Conservation (phyloP, 2,797 vertebrate genomes). For the Scleropages formosus region DNA sequence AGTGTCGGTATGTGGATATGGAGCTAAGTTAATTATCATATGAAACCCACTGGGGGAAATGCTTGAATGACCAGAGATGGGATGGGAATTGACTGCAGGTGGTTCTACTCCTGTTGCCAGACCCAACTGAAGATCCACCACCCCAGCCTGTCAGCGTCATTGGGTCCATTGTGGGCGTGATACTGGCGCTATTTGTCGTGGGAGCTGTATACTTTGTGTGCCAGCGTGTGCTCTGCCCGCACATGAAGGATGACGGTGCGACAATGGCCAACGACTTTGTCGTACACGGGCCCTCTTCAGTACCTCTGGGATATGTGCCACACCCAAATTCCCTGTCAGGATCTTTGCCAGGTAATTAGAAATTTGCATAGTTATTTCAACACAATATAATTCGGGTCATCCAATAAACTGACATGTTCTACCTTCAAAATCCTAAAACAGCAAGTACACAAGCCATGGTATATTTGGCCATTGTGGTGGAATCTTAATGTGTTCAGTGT, state of each 20-base stretch:
- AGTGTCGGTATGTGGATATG: no score
- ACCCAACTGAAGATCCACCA: constrained; percentile 86
- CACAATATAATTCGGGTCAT: neutral
- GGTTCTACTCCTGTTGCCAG: constrained; percentile 53
- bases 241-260: constrained; percentile 93
- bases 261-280: constrained; percentile 92
- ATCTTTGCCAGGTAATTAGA: constrained; percentile 83
- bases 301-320: constrained; percentile 90
- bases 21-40: no score
- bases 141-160: constrained; percentile 86
- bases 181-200: constrained; percentile 89
- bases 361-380: neutral
- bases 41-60: no score
- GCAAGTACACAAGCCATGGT: neutral
- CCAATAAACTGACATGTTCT: no score
- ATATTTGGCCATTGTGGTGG: no score
- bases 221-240: constrained; percentile 90
- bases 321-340: constrained; percentile 88
- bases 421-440: no score
- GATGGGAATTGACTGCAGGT: neutral
- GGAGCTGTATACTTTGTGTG: constrained; percentile 93
- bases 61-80: no score
- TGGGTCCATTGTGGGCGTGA: constrained; percentile 88
- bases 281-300: constrained; percentile 85
- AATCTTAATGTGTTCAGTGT: neutral